Conservation (phyloP, 2,113 vertebrate species). For the Syngnathus floridae region DNA sequence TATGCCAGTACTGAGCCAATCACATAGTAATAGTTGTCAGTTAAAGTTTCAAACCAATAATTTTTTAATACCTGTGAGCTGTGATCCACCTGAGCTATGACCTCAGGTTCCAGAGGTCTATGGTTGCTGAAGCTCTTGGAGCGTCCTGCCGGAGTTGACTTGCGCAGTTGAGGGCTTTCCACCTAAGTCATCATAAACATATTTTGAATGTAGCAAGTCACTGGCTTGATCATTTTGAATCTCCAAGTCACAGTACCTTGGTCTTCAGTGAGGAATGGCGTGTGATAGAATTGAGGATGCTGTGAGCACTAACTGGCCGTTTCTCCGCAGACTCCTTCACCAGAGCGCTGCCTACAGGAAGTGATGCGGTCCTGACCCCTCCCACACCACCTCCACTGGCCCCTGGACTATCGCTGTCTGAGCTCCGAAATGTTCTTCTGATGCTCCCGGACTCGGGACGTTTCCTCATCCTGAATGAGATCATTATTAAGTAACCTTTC, state of each 20-base stretch:
- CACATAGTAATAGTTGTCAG: too few relatives aligned
- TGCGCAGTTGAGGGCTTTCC: constrained; percentile 90
- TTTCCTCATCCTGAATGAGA: constrained; percentile 82
- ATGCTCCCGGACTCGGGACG: constrained; percentile 85
- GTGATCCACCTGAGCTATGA: constrained; percentile 83
- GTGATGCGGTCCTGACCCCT: constrained; percentile 78
- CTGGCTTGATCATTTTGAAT: neutral
- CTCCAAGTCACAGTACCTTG: constrained; percentile 52
- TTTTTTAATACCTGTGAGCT: constrained; percentile 62
- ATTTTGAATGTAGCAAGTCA: neutral
- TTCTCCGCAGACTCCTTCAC: constrained; percentile 88
- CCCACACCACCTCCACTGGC: constrained; percentile 66
- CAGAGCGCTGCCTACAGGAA: constrained; percentile 78
- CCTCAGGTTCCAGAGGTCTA: constrained; percentile 88
- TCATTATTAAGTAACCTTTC: constrained; percentile 1
- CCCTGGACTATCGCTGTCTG: constrained; percentile 76
- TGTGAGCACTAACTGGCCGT: constrained; percentile 85
- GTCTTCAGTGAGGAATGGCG: constrained; percentile 94
- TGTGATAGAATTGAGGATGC: constrained; percentile 91
- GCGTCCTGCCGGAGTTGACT: constrained; percentile 81
- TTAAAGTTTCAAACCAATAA: too few relatives aligned
- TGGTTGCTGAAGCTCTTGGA: constrained; percentile 99
- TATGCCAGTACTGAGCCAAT: too few relatives aligned
- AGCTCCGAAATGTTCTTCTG: constrained; percentile 83
- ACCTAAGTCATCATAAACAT: constrained; percentile 49